Base-by-base conservation (phyloP, 2,888 invertebrate genomes). In the Dioctria rufipes region DNA sequence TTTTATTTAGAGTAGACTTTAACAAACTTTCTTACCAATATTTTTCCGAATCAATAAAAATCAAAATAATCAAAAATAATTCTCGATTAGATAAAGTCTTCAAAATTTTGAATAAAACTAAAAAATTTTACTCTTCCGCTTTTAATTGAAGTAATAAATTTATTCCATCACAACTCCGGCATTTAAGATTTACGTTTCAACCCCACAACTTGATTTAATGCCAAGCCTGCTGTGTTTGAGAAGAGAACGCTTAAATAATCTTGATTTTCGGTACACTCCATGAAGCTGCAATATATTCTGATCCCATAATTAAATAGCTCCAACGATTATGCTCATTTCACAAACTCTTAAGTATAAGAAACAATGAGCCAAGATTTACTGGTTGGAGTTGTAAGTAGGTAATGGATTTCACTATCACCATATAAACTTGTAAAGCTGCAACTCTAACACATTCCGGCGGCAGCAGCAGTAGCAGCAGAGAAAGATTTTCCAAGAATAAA, bases 401-500 rank as follows among this genome's bases (percentile, higher is more conserved):
- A 75, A 75, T 75, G 73, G 73, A 75, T 75, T 75, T 60, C 51
- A 42, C 73, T 75, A 75, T 75, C 73, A 60, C 73, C 60, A 60
- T 75, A 25, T 25, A 60, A 58, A 75, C 73, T 60, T 51, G 42
- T 60, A 75, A 46, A 43, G 66, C 37, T 43, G 66, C 46, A 42
- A 66, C 66, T 42, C 43, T 13, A 54, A 11, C 46, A 25, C 25
- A 13, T 9, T n/a, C 61, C 39, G 11, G 61, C 13, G 5, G n/a
- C n/a, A 66, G 43, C 66, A 11, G n/a, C 43, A 73, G 42, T 54
- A 13, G 42, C 42, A 13, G n/a, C 60, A 5, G 63, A 63, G 73
- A 77, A 77, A 77, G 77, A 77, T 77, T 77, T 63, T 63, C 77
- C 77, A 77, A 63, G 63, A 77, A 77, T 77, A 77, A 77, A 77